Evolutionary conservation across 2,888 invertebrate genomes (phyloP).

Genomic region (Octonoba sinensis): DNA sequence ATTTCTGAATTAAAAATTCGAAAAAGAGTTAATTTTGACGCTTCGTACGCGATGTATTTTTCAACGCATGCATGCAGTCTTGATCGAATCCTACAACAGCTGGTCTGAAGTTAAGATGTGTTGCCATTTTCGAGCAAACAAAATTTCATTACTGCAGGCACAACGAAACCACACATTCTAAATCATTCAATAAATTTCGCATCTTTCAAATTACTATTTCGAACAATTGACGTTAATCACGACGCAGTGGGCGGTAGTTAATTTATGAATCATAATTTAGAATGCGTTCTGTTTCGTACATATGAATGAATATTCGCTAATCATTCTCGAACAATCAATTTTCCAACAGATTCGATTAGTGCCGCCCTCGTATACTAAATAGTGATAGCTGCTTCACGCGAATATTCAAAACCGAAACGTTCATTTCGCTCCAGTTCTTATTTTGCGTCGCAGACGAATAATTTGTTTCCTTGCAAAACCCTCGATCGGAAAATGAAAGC

Average conservation of each 20-base stretch:
- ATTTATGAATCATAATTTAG: slow-evolving; percentile 56
- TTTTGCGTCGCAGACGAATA: too few relatives aligned
- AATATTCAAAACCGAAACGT: too few relatives aligned
- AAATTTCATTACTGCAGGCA: slow-evolving; percentile 45
- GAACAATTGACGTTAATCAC: slow-evolving; percentile 60
- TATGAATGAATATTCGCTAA: slow-evolving; percentile 39
- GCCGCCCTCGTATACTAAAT: slow-evolving; percentile 13
- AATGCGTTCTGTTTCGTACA: slow-evolving; percentile 35
- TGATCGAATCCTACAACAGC: too few relatives aligned
- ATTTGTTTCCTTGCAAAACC: too few relatives aligned
- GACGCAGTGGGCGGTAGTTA: slow-evolving; percentile 36
- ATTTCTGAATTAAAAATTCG: too few relatives aligned
- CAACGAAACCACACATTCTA: slow-evolving; percentile 10
- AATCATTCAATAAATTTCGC: slow-evolving; percentile 62
- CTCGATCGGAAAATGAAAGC: too few relatives aligned
- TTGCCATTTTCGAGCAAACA: slow-evolving; percentile 11
- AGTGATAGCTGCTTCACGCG: slow-evolving; percentile 22
- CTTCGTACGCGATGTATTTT: too few relatives aligned
- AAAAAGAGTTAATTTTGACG: too few relatives aligned
- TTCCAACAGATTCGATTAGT: slow-evolving; percentile 43
- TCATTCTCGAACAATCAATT: slow-evolving; percentile 52
- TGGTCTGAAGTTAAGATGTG: too few relatives aligned
- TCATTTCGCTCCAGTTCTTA: too few relatives aligned
- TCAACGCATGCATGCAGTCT: too few relatives aligned
- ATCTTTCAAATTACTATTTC: slow-evolving; percentile 62